Percentiles rank a stretch among this genome's conserved stretches.
Evolutionary conservation across 1,140 invertebrate genomes (phyloP).

Genomic region (Ladona fulva): DNA sequence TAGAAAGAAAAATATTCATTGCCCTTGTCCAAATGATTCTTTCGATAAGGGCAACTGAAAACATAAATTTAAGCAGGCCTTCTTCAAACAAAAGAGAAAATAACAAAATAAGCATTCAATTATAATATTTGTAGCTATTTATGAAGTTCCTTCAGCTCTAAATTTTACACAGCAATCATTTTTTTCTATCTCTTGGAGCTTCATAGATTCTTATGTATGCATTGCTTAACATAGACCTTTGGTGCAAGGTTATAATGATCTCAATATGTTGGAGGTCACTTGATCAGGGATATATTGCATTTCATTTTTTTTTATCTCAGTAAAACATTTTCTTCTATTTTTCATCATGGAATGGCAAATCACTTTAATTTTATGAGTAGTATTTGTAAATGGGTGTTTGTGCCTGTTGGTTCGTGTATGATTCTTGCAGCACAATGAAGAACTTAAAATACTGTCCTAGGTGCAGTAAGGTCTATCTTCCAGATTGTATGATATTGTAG

Average conservation of each 20-base stretch:
- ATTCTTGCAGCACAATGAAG: neutral
- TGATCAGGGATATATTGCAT: neutral
- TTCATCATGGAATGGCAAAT: neutral
- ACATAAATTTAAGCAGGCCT: no score
- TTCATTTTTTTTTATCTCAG: neutral
- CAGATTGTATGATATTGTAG: constrained; percentile 6
- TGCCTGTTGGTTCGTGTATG: constrained; percentile 2
- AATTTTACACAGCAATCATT: no score
- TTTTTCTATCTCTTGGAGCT: no score
- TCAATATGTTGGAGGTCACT: neutral
- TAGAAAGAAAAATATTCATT: no score
- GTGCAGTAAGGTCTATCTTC: neutral
- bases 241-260: neutral
- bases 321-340: neutral
- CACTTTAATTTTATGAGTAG: neutral
- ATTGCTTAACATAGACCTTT: no score
- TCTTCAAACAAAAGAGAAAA: no score
- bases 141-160: no score
- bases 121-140: no score
- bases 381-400: constrained; percentile 6
- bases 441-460: neutral
- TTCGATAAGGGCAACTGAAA: no score
- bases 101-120: no score
- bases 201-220: no score
- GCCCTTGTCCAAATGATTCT: no score